Base-by-base conservation (phyloP, 2,797 vertebrate genomes). In the Myotis vivesi region DNA sequence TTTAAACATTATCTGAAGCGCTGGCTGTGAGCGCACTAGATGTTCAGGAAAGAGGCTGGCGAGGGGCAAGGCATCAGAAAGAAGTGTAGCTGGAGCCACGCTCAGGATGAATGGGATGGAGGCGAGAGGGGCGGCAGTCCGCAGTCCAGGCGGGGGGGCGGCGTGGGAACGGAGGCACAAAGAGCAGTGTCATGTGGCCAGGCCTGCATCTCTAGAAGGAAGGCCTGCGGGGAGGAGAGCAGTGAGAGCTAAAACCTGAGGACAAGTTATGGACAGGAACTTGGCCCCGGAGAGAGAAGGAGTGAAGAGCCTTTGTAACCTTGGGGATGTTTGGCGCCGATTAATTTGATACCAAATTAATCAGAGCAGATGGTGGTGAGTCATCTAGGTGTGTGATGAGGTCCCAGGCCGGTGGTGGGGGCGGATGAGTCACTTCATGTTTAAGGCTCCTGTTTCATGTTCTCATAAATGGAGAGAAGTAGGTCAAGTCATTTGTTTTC, bases 61-160 rank as follows among this genome's bases (percentile, higher is more conserved):
- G 44, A 88, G 44, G 11, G 69, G 49, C 55, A 44, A 11, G 71
- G 10, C 57, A 10, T 62, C 49, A 76, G 36, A 51, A 93, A 82
- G 41, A 51, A 41, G 10, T 23, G 10, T 49, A 19, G 4, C 30
- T 19, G 23, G 79, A 95, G 51, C 53, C 53, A 38, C 8, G 28
- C 20, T 59, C 25, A 13, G 64, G 2, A 3, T 9, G 9, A 16
- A 0, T 20, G 28, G 57, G 41, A 20, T 9, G 0, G 41, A 28
- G 41, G 25, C 11, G 0, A 71, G 30, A 77, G 30, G 51, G 19
- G 8, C 11, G 23, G 55, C n/a, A n/a, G n/a, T n/a, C n/a, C n/a
- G 55, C 55, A 0, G 16, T 33, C 4, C 9, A 46, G n/a, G 73
- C 8, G 0, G 44, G 9, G 19, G 62, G 12, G 28, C 19, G 23